Base-by-base conservation (phyloP, 2,113 vertebrate genomes). In the Corapipo altera region DNA sequence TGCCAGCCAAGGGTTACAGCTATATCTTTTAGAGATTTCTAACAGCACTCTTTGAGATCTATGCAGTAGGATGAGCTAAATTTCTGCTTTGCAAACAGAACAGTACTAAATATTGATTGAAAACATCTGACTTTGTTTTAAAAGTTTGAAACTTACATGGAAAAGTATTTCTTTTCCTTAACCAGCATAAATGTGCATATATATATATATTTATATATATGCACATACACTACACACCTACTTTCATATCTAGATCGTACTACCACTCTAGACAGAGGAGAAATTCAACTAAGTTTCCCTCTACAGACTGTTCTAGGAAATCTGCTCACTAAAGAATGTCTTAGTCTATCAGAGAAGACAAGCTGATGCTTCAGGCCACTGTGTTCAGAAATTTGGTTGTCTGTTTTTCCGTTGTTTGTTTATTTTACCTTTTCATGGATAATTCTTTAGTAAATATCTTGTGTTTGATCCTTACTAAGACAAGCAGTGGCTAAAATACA, bases 101-200 rank as follows among this genome's bases (percentile, higher is more conserved):
- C 1, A n/a, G 23, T 46, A 57, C 14, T 33, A 62, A 62, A 44
- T 55, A 67, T 27, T 74, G 26, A 12, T 28, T 58, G 15, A 61
- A 71, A 77, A n/a, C 0, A 0, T 0, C 7, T 8, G 6, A 3
- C 1, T 32, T 69, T 71, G 10, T 71, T 92, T 73, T 52, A 23
- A 15, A 61, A 71, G 14, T 37, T 43, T 67, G 26, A 78, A 82
- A 54, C 15, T 7, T 43, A 7, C 16, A 44, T 39, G 18, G 5
- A 55, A 57, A 20, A 43, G 1, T 59, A 54, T 55, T 58, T 49
- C 0, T 84, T 76, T 93, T 76, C 15, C 14, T 67, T 75, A 58
- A 4, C 5, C 52, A 86, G 12, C 5, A 41, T 30, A 39, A 35
- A 58, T 35, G 4, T 35, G 18, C 9, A 3, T 37, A 2, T 9